Evolutionary conservation across 1,140 invertebrate species (phyloP), one percentile per base, ranked within the genome.

Genomic region (Asbolus verrucosus): DNA sequence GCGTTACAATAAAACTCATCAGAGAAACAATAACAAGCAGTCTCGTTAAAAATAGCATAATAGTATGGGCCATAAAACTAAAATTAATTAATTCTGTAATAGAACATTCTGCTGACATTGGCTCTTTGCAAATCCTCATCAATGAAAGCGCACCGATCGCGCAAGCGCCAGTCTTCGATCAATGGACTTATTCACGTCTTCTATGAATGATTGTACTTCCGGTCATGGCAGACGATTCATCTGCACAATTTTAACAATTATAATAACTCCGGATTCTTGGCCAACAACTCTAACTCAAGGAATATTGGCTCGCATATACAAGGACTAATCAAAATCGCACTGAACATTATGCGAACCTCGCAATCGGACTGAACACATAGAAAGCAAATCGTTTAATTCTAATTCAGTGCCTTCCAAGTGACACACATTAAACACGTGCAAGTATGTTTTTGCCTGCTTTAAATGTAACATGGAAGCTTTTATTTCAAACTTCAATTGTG

Each of bases 111-210:
- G 36, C 19, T 67, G 65, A 46, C 65, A 67, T 67, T 67, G 65
- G 65, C 65, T 46, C 6, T 24, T 46, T 67, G 61, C 61, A 65
- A 62, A 43, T 46, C 19, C 36, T 65, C 50, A 62, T 62, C 27
- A 67, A 67, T 67, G 65, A 54, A 65, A 46, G 38, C 5, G 43
- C 9, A 4, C 19, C 0, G 5, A 16, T 3, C 14, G 33, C 65
- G 65, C 65, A 54, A 24, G 65, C 65, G 65, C 24, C 30, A n/a
- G 59, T 11, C n/a, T 11, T 67, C 65, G 50, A 67, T 67, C 65
- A 67, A 67, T 67, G 65, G 65, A 54, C 43, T 54, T 33, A 67
- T 67, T 67, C 41, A 67, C 59, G 65, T 67, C 41, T 38, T 31
- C 19, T 39, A 65, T 59, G 65, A 67, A 67, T 67, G 65, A 67